Conservation (phyloP, 2,797 vertebrate species). For the Taeniopygia guttata region DNA sequence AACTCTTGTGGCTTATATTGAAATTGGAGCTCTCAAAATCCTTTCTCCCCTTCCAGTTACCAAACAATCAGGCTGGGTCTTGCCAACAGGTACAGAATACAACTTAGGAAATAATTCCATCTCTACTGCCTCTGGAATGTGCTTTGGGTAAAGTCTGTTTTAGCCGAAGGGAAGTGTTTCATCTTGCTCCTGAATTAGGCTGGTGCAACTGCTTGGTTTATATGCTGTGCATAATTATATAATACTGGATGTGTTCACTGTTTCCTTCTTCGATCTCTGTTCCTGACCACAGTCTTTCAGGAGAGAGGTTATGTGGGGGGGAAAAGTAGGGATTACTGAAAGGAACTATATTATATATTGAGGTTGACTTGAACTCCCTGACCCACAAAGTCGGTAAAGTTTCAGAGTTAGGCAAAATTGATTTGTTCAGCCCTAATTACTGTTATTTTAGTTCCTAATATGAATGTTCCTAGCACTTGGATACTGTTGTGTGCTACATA, state of each 20-base stretch:
- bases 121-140: background rate
- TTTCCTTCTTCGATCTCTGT: slow-evolving; percentile 16
- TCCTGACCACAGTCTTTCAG: slow-evolving; percentile 22
- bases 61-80: background rate
- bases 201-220: slow-evolving; percentile 46
- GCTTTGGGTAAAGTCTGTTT: background rate
- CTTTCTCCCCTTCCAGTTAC: background rate
- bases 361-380: slow-evolving; percentile 46
- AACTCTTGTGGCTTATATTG: background rate
- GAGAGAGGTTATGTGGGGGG: background rate
- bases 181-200: background rate
- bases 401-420: slow-evolving; percentile 59
- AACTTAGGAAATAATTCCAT: background rate
- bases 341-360: background rate
- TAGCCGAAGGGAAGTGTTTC: background rate
- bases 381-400: slow-evolving; percentile 36
- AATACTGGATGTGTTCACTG: slow-evolving; percentile 33
- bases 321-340: background rate
- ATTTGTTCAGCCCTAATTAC: slow-evolving; percentile 62
- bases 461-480: slow-evolving; percentile 68
- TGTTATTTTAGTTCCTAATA: slow-evolving; percentile 64
- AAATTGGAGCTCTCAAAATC: background rate
- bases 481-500: slow-evolving; percentile 64
- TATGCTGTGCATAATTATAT: slow-evolving; percentile 23
- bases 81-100: background rate